phyloP scores from a whole-genome alignment of 2,797 vertebrate species.

The Diglossa cyanea region DNA sequence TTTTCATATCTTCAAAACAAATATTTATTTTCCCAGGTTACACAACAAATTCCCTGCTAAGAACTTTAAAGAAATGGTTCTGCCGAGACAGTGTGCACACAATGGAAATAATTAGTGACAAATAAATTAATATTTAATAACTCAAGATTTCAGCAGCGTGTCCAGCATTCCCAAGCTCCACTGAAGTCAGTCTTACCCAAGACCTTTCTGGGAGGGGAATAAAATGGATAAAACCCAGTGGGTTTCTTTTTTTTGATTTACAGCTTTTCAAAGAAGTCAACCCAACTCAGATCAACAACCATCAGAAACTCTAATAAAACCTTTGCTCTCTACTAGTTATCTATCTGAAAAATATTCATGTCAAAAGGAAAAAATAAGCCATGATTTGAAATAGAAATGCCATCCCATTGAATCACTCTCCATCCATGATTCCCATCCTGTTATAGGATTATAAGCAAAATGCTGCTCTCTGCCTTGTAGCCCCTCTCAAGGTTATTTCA shows the following conservation, averaged over 20 bases:
- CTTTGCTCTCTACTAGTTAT: conserved; percentile 50
- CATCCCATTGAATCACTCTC: conserved; percentile 20
- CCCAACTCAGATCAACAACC: conserved; percentile 36
- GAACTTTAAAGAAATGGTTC: conserved; percentile 50
- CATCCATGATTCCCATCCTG: background rate
- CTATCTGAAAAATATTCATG: conserved; percentile 49
- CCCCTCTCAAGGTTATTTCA: background rate
- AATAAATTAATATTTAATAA: conserved; percentile 78
- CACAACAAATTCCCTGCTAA: conserved; percentile 30
- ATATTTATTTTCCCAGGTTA: background rate
- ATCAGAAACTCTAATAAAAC: conserved; percentile 39
- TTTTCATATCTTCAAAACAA: conserved; percentile 56
- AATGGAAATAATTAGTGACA: conserved; percentile 71
- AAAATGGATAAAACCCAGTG: conserved; percentile 39
- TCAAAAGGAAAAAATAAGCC: conserved; percentile 48
- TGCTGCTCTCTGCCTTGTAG: conserved; percentile 9
- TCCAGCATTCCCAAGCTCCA: conserved; percentile 50
- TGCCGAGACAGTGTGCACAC: conserved; percentile 67
- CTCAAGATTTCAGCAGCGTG: conserved; percentile 56
- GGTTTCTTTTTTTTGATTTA: conserved; percentile 54
- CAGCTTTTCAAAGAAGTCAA: conserved; percentile 49
- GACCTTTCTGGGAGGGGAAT: conserved; percentile 24
- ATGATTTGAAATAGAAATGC: conserved; percentile 46
- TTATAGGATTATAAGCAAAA: conserved; percentile 12
- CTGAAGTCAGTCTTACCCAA: conserved; percentile 30